phyloP scores from a whole-genome alignment of 2,797 vertebrate species.

The Pipistrellus pygmaeus region DNA sequence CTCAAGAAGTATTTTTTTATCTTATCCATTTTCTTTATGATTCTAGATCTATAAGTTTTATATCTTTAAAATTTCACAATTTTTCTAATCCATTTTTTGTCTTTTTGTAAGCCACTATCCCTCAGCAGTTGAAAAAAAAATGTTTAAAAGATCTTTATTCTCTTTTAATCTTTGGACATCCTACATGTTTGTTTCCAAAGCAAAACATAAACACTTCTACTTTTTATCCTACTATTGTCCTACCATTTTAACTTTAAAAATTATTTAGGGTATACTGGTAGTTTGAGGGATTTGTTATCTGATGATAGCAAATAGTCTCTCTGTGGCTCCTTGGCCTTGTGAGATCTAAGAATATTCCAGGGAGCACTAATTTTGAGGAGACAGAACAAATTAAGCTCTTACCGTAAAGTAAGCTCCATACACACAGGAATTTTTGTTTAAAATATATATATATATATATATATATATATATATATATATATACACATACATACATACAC shows the following conservation, averaged over 20 bases:
- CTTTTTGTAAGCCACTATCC: no score
- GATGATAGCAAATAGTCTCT: background rate
- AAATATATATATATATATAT: no score
- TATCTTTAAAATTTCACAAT: background rate
- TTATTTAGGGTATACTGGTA: background rate
- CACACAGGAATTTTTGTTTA: background rate
- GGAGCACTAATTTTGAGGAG: background rate
- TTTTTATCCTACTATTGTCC: background rate
- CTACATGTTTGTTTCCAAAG: no score
- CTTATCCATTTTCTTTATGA: slow-evolving; percentile 18
- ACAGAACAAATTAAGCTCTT: background rate
- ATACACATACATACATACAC: no score
- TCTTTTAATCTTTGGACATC: no score
- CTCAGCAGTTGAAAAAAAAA: no score
- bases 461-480: no score
- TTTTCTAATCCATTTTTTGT: no score
- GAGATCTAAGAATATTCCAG: background rate
- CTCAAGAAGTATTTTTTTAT: background rate
- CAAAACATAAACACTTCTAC: background rate
- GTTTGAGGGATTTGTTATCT: slow-evolving; percentile 32
- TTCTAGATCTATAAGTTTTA: background rate
- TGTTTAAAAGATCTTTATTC: no score
- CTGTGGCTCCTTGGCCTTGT: background rate
- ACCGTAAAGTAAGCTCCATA: background rate
- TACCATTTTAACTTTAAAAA: background rate